A percentile compares a stretch with the other conserved stretches of the same genome.
Evolutionary conservation across 2,113 vertebrate genomes (phyloP).

Genomic region (human): GRCh38 chr20:40604501-40605000

Average conservation of each 20-base stretch:
- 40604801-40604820: not conserved
- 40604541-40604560: not conserved
- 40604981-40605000: not conserved
- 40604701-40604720: not conserved
- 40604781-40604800: not conserved
- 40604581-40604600: constrained; percentile 30
- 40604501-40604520: not conserved
- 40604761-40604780: not conserved
- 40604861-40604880: not conserved
- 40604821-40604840: accelerated
- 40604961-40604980: not conserved
- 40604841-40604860: not conserved
- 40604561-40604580: constrained; percentile 51
- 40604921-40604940: not conserved
- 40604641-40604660: constrained; percentile 43
- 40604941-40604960: not conserved
- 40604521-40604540: not conserved
- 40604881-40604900: not conserved
- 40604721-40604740: not conserved
- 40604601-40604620: constrained; percentile 54
- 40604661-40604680: constrained; percentile 68
- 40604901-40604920: not conserved
- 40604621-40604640: not conserved
- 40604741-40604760: not conserved
- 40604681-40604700: constrained; percentile 19